Conservation (phyloP, 2,797 vertebrate species). For the Lepus oiostolus region DNA sequence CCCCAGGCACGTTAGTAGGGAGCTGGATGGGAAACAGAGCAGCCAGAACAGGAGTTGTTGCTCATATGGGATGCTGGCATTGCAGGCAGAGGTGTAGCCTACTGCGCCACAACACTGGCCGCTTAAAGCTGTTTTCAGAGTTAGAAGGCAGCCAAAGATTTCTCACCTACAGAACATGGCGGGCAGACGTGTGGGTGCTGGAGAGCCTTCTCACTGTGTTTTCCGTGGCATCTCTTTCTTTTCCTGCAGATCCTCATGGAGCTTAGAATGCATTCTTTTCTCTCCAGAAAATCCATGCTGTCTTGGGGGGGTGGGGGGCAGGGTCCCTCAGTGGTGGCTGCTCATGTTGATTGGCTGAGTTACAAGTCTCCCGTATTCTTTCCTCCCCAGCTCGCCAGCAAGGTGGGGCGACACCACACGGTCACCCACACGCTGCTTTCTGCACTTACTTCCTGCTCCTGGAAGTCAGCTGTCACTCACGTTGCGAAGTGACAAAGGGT, state of each 20-base stretch:
- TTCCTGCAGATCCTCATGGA: conserved; percentile 63
- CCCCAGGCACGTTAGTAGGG: too few species aligned
- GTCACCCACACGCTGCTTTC: neutral
- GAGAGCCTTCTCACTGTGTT: conserved; percentile 8
- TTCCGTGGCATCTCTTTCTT: conserved; percentile 72
- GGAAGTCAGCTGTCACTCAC: neutral
- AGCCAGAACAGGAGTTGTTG: too few species aligned
- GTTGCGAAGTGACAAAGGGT: rapidly evolving
- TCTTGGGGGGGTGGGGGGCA: neutral
- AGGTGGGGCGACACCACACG: rapidly evolving
- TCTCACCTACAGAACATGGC: conserved; percentile 66
- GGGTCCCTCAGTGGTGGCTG: neutral
- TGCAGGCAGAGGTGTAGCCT: too few species aligned
- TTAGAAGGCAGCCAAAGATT: conserved; percentile 71
- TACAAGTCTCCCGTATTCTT: neutral
- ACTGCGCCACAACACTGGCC: too few species aligned
- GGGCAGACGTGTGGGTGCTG: conserved; percentile 74
- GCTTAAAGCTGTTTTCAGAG: neutral
- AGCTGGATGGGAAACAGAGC: too few species aligned
- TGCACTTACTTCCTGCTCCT: neutral
- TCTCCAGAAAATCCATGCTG: neutral
- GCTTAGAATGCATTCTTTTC: neutral
- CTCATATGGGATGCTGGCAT: too few species aligned
- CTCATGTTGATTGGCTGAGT: neutral
- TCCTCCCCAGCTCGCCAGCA: neutral